Base-by-base conservation (phyloP, 2,797 vertebrate genomes). In the Buphagus erythrorhynchus region DNA sequence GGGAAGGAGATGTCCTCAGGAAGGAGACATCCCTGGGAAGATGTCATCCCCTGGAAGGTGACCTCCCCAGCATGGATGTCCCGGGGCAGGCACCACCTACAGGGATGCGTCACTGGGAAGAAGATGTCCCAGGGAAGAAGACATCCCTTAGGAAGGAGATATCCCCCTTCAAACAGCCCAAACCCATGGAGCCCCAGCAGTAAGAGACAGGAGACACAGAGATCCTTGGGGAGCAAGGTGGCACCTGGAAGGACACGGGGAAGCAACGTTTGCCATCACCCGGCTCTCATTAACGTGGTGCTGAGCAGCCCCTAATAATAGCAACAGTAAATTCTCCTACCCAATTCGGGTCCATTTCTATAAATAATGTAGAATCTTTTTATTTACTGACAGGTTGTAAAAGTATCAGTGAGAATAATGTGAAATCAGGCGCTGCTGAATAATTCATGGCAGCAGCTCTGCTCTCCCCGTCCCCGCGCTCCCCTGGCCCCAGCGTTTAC, bases 341-440 rank as follows among this genome's bases (percentile, higher is more conserved):
- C 95, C 95, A 85, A 86, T 93, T 97, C 96, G 84, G 97, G 95
- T 96, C 97, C 93, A 85, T 94, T 97, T 96, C 97, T 97, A 98
- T 98, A 98, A 98, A 98, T 98, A 98, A 98, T 98, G 97, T 88
- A 98, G 97, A 97, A 97, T 98, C 97, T 98, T 98, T 98, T 98
- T 98, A 98, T 98, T 98, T 98, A 98, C 98, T 98, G 98, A 98
- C 98, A 98, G 98, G 98, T 98, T 98, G 98, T 98, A 98, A 98
- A 98, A 98, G 98, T 98, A 98, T 98, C 97, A 92, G 96, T 92
- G 97, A 98, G 98, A 98, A 98, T 97, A 97, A 98, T 97, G 98
- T 89, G 97, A 97, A 98, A 97, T 98, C 97, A 96, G 98, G 95
- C 90, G 46, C 86, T 88, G 62, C 95, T 98, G 97, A 98, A 98